Evolutionary conservation across 2,888 invertebrate genomes (phyloP).

Genomic region (Spialia ferax): DNA sequence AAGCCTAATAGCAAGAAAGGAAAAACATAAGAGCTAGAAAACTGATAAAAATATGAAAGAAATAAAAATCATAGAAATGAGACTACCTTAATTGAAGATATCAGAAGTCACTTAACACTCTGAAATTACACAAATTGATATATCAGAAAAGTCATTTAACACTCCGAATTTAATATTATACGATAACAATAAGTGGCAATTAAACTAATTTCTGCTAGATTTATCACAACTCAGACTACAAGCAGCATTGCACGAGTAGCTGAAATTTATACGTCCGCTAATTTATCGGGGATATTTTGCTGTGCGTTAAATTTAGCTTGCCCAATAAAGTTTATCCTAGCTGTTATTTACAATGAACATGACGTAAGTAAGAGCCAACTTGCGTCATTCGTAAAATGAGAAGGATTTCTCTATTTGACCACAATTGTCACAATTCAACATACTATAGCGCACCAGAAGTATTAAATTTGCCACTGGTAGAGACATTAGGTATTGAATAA

Average conservation of each 20-base stretch:
- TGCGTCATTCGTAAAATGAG: conserved; percentile 8
- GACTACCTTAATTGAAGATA: no score
- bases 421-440: neutral
- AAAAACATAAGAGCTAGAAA: no score
- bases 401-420: neutral
- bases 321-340: conserved; percentile 28
- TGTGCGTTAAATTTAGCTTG: conserved; percentile 27
- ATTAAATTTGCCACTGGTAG: no score
- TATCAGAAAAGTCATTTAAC: no score
- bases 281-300: conserved; percentile 28
- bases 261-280: conserved; percentile 27
- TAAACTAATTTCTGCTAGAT: conserved; percentile 21
- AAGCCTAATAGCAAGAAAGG: no score
- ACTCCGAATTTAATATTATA: no score
- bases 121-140: no score
- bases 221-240: conserved; percentile 13
- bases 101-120: no score
- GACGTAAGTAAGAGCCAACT: conserved; percentile 9
- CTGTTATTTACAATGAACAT: conserved; percentile 24
- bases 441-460: no score
- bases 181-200: neutral
- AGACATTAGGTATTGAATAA: no score
- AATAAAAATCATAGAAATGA: no score
- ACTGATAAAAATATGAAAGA: no score
- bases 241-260: conserved; percentile 7